Evolutionary conservation across 2,797 vertebrate species (phyloP).

Genomic region (Brachyrhaphis roseni): DNA sequence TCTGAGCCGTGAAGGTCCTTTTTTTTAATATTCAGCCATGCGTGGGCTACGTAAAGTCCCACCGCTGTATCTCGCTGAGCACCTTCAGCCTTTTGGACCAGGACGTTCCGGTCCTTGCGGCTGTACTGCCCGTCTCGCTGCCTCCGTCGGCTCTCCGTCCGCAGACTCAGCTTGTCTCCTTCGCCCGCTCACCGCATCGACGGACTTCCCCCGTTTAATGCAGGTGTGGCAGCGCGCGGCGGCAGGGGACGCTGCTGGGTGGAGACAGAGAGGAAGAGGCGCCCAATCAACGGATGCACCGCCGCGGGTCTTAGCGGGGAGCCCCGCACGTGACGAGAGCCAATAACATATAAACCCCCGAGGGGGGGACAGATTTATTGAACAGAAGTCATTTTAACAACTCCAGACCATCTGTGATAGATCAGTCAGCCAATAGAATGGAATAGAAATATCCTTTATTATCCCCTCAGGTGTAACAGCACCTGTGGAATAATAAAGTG

Average conservation of each 20-base stretch:
- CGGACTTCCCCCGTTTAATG: conserved; percentile 81
- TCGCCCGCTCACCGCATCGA: conserved; percentile 27
- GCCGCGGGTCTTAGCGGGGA: not conserved
- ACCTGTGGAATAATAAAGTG: conserved; percentile 1
- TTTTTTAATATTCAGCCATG: conserved; percentile 3
- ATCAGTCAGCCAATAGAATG: not conserved
- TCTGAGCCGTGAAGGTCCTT: conserved; percentile 1
- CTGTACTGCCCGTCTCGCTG: not conserved
- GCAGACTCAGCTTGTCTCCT: conserved; percentile 9
- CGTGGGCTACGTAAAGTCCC: conserved; percentile 16
- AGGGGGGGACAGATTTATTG: conserved; percentile 4
- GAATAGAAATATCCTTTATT: not conserved
- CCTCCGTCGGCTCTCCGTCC: conserved; percentile 2
- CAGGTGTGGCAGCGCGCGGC: conserved; percentile 76
- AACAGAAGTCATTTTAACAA: conserved; percentile 5
- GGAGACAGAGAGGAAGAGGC: conserved; percentile 42
- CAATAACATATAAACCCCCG: conserved; percentile 28
- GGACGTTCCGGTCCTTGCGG: not conserved
- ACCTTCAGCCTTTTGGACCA: conserved; percentile 1
- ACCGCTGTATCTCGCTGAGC: not conserved
- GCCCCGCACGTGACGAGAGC: conserved; percentile 2
- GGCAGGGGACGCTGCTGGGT: conserved; percentile 57
- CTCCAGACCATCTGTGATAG: not conserved
- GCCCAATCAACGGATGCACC: conserved; percentile 40
- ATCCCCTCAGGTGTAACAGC: not conserved